Percentiles rank a stretch among this genome's conserved stretches.
These are phyloP conservation scores for Aporophyla nigra DNA, from an alignment of 2,888 invertebrate genomes.

Conservation along the genomic window DNA sequence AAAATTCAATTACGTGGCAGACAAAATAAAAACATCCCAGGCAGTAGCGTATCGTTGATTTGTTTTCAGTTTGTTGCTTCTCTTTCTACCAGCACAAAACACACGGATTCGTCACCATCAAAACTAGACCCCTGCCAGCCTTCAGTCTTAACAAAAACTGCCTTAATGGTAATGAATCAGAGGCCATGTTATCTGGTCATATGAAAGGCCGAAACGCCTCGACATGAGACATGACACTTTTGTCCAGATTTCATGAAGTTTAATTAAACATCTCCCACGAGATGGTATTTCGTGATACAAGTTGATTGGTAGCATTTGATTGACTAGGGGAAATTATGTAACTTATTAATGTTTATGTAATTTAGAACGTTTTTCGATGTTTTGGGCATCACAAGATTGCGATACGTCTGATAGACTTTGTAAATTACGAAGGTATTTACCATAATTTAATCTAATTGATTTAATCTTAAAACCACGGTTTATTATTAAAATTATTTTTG, in stretches of 20 bases:
- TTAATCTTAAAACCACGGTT: neutral
- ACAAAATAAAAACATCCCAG: constrained; percentile 87
- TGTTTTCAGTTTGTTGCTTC: constrained; percentile 84
- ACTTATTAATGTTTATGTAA: constrained; percentile 52
- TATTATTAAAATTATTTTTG: neutral
- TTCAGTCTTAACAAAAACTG: constrained; percentile 38
- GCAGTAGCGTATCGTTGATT: constrained; percentile 84
- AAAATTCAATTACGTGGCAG: constrained; percentile 89
- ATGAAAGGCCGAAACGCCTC: constrained; percentile 73
- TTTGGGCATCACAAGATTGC: neutral
- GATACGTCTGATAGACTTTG: neutral
- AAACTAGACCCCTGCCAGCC: constrained; percentile 66
- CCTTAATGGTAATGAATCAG: constrained; percentile 57
- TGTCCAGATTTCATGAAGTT: constrained; percentile 81
- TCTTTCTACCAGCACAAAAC: constrained; percentile 73
- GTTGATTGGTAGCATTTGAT: constrained; percentile 76
- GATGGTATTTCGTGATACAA: constrained; percentile 72
- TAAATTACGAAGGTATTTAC: neutral
- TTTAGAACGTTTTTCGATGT: constrained; percentile 36
- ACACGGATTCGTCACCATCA: constrained; percentile 74
- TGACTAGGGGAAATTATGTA: constrained; percentile 83
- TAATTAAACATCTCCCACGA: constrained; percentile 81
- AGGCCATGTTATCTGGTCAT: constrained; percentile 71
- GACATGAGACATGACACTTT: constrained; percentile 80
- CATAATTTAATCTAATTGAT: neutral